phyloP scores from a whole-genome alignment of 2,797 vertebrate species.

The Myotis pilosus region DNA sequence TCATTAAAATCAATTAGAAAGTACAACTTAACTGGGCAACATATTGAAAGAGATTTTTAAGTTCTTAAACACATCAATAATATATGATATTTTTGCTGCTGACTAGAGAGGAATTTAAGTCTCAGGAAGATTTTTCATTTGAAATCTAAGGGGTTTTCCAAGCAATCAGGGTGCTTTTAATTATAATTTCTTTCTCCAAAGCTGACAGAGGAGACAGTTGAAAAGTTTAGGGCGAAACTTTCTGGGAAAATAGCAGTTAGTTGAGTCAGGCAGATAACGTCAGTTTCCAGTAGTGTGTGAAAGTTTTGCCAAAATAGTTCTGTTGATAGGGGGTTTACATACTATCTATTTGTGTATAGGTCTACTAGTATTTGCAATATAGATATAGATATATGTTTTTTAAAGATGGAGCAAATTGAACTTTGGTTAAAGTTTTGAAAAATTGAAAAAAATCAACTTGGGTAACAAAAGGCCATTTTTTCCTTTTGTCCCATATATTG shows the following conservation, averaged over 20 bases:
- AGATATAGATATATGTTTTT: not conserved
- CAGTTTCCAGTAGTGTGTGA: not conserved
- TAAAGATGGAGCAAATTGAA: not conserved
- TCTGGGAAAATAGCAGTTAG: constrained; percentile 41
- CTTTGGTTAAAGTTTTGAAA: not conserved
- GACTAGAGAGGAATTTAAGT: constrained; percentile 58
- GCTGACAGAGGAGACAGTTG: not conserved
- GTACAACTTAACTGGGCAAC: constrained; percentile 54
- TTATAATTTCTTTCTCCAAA: constrained; percentile 19
- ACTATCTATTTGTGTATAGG: not conserved
- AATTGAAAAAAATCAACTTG: not conserved
- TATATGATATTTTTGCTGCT: constrained; percentile 70
- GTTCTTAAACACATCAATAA: constrained; percentile 69
- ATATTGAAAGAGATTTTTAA: constrained; percentile 62
- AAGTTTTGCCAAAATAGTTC: constrained; percentile 29
- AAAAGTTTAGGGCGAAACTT: constrained; percentile 47
- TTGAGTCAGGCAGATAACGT: not conserved
- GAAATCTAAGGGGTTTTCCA: constrained; percentile 58
- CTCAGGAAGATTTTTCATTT: constrained; percentile 31
- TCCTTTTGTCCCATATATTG: not conserved
- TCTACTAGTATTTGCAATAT: not conserved
- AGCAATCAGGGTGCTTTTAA: constrained; percentile 15
- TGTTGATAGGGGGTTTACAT: not conserved
- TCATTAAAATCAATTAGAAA: constrained; percentile 75
- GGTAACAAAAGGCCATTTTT: not conserved